Evolutionary conservation across 2,888 invertebrate genomes (phyloP).

Genomic region (Plebejus melissa): DNA sequence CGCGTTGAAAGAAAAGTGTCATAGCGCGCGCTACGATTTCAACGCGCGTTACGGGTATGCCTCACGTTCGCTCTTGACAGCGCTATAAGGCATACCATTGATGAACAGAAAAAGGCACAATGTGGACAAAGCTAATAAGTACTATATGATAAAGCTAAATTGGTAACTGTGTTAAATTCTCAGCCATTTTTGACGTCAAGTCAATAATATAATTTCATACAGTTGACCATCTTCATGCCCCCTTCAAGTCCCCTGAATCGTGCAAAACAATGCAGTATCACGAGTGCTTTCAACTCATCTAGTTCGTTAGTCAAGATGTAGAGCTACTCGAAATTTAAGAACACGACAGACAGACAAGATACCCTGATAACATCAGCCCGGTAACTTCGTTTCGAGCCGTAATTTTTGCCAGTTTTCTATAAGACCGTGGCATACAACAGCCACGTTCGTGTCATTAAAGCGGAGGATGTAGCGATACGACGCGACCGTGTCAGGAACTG

Average conservation of each 20-base stretch:
- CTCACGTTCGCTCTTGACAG: too few relatives aligned
- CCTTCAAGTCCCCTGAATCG: too few relatives aligned
- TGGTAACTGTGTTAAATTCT: background rate
- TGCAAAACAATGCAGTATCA: too few relatives aligned
- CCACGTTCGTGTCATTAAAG: background rate
- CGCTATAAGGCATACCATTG: too few relatives aligned
- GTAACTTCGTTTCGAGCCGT: background rate
- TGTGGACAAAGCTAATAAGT: too few relatives aligned
- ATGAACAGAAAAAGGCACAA: too few relatives aligned
- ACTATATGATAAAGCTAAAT: too few relatives aligned
- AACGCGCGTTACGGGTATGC: too few relatives aligned
- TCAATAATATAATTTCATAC: background rate
- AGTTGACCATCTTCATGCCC: background rate
- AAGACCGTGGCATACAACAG: background rate
- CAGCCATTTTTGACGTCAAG: background rate
- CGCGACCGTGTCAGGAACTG: background rate
- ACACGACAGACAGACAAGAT: background rate
- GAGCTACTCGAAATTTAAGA: background rate
- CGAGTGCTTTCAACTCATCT: background rate
- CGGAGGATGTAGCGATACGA: constrained; percentile 19
- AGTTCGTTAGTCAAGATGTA: background rate
- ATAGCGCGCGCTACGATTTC: too few relatives aligned
- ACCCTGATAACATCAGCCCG: background rate
- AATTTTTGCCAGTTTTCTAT: background rate
- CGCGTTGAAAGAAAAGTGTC: too few relatives aligned